Evolutionary conservation across 2,113 vertebrate species (phyloP).

Genomic region (Alethe diademata): DNA sequence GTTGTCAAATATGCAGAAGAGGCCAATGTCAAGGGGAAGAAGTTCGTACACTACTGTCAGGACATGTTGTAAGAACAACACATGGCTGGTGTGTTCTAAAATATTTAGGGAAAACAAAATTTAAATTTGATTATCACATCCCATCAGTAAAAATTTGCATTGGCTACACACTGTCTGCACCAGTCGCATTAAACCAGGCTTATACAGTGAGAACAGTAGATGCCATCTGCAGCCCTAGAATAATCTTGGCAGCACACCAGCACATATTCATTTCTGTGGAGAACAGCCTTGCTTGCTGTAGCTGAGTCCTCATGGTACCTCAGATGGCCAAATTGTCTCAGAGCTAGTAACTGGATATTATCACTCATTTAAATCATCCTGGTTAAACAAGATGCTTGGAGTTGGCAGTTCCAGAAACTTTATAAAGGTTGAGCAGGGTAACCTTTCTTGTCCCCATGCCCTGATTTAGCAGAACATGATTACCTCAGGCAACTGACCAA

Average conservation of each 20-base stretch:
- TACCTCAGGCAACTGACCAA: neutral
- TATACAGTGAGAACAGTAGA: neutral
- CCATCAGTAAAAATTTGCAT: neutral
- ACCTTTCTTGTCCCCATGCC: neutral
- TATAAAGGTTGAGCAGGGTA: neutral
- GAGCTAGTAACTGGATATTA: constrained; percentile 40
- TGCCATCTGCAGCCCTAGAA: constrained; percentile 51
- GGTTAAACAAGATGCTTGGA: neutral
- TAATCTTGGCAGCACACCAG: constrained; percentile 46
- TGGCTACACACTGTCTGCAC: neutral
- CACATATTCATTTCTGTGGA: constrained; percentile 5
- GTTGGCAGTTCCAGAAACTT: neutral
- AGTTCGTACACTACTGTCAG: neutral
- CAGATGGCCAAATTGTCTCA: constrained; percentile 37
- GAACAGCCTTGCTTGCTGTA: neutral
- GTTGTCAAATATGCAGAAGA: neutral
- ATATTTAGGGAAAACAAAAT: constrained; percentile 2
- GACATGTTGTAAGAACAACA: neutral
- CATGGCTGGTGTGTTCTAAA: neutral
- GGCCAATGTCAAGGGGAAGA: neutral
- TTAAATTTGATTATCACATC: neutral
- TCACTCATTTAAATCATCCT: constrained; percentile 1
- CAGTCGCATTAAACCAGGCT: neutral
- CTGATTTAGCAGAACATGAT: neutral
- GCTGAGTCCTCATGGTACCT: constrained; percentile 19